phyloP scores from a whole-genome alignment of 2,888 invertebrate species.

The Spatulosminthurus flaviceps region DNA sequence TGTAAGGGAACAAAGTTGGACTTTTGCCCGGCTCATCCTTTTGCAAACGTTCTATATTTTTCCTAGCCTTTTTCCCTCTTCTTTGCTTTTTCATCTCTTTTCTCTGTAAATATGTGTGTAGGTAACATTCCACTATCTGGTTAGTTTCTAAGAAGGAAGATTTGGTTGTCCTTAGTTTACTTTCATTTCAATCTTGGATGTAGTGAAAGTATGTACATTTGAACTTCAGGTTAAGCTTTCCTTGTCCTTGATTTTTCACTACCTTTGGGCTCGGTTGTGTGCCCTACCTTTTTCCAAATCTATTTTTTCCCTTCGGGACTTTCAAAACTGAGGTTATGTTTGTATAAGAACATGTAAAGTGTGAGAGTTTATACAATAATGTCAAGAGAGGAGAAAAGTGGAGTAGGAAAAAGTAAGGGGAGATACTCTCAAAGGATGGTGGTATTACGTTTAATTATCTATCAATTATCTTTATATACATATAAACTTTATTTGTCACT shows the following conservation, averaged over 20 bases:
- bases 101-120: not conserved
- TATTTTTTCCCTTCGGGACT: too few species aligned
- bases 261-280: not conserved
- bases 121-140: too few species aligned
- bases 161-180: constrained; percentile 44
- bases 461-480: too few species aligned
- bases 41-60: not conserved
- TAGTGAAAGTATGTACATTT: not conserved
- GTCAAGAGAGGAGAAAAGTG: too few species aligned
- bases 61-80: not conserved
- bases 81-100: not conserved
- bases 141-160: not conserved
- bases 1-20: constrained; percentile 22
- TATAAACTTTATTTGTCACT: too few species aligned
- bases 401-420: too few species aligned
- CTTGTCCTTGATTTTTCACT: not conserved
- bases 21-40: constrained; percentile 42
- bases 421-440: too few species aligned
- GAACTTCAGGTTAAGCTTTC: not conserved
- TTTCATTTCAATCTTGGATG: constrained; percentile 35
- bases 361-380: too few species aligned
- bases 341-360: too few species aligned
- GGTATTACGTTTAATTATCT: too few species aligned
- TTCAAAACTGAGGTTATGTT: too few species aligned
- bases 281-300: too few species aligned